Evolutionary conservation across 2,888 invertebrate genomes (phyloP), one percentile per base, ranked within the genome.

Genomic region (Nomada fabriciana): DNA sequence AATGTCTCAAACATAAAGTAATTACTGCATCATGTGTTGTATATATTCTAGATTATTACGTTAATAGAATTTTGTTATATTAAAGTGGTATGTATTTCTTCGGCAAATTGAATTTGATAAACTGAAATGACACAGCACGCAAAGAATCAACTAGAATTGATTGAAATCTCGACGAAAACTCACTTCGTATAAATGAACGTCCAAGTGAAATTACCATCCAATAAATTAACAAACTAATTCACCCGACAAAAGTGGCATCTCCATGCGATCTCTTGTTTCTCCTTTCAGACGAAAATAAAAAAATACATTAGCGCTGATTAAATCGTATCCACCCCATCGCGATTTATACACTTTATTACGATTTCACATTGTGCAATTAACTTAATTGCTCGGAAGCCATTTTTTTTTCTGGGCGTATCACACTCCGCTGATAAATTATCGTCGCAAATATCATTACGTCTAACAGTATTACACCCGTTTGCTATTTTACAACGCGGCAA

Each of bases 361-460:
- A 67, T 65, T 52, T 60, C 65, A 47, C 13, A 60, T 43, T 23
- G n/a, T 9, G 29, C 60, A 74, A 77, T 77, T 67, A 77, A 43
- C 52, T 53, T 77, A 60, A 77, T 77, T 77, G 75, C 75, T 11
- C 18, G 52, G 13, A n/a, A 43, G 11, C 5, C 50, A 43, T 13
- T 64, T 52, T 57, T 42, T 50, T 43, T 3, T 11, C 36, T 0
- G 36, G n/a, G 10, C 11, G 29, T 20, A 15, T 67, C n/a, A 53
- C 36, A n/a, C 15, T 15, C 67, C 11, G 9, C 15, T 29, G 9
- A 64, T 20, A 18, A 18, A 50, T 65, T 67, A 29, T 67, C 52
- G 15, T 36, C 59, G 18, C 9, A 10, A 36, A 36, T 13, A 57
- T 13, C 23, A 15, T 57, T 3, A 20, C 3, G 7, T 13, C 10